Evolutionary conservation across 2,113 vertebrate species (phyloP).

Genomic region (Cromileptes altivelis): DNA sequence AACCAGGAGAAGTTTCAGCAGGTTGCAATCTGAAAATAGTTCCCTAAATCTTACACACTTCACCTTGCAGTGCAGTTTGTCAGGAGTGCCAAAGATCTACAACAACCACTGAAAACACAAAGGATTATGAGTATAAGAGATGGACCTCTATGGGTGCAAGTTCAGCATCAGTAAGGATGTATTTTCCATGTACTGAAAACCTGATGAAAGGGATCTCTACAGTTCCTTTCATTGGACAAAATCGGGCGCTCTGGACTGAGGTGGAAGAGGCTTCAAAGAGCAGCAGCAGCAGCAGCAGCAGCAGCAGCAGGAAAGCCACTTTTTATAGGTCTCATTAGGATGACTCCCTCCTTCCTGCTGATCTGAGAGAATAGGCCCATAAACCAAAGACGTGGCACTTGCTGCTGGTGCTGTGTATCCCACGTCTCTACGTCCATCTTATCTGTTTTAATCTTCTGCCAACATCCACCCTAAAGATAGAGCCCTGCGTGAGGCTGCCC

Average conservation of each 20-base stretch:
- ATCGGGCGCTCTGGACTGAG: not conserved
- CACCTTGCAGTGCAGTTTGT: not conserved
- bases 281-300: slow-evolving; percentile 42
- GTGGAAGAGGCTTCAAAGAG: slow-evolving; percentile 62
- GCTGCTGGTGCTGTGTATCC: not conserved
- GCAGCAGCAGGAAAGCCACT: slow-evolving; percentile 53
- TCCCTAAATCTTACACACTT: too few species aligned
- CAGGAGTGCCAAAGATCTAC: not conserved
- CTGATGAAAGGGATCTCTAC: not conserved
- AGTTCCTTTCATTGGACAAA: not conserved
- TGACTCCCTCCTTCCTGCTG: slow-evolving; percentile 49
- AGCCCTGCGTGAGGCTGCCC: not conserved
- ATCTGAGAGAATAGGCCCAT: slow-evolving; percentile 34
- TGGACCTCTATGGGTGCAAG: not conserved
- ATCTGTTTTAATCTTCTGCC: too few species aligned
- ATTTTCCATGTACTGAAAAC: not conserved
- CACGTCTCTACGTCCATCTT: not conserved
- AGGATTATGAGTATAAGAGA: not conserved
- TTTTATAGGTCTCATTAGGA: slow-evolving; percentile 72
- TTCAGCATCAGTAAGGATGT: not conserved
- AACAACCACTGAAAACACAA: not conserved
- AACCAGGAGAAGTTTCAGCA: too few species aligned
- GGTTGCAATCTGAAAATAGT: too few species aligned
- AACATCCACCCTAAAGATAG: not conserved
- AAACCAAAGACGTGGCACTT: slow-evolving; percentile 18